Percentiles rank a stretch among this genome's conserved stretches.
phyloP scores from a whole-genome alignment of 2,113 vertebrate genomes.

The Lamprotornis superbus region DNA sequence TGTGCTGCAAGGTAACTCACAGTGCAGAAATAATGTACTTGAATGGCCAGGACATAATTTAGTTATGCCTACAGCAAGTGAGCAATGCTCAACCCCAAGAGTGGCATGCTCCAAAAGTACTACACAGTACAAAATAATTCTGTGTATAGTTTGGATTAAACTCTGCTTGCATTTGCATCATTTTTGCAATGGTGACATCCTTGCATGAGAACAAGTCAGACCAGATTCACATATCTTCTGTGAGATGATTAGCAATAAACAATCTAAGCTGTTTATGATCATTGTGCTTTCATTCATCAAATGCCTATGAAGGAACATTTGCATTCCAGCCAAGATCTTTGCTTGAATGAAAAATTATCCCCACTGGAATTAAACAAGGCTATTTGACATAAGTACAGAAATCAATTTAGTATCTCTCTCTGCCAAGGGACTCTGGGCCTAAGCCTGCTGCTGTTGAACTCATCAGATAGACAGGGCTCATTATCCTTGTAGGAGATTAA shows the following conservation, averaged over 20 bases:
- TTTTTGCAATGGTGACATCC: neutral
- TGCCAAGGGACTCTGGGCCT: neutral
- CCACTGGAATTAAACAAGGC: constrained; percentile 13
- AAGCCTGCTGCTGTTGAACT: neutral
- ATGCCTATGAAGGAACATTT: neutral
- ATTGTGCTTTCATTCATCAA: neutral
- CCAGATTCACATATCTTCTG: neutral
- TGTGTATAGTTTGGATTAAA: neutral
- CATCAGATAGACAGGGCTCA: neutral
- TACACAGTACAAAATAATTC: neutral
- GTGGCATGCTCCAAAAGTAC: neutral
- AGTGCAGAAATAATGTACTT: neutral
- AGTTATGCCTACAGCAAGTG: neutral
- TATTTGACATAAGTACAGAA: constrained; percentile 28
- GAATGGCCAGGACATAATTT: neutral
- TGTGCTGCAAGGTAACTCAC: neutral
- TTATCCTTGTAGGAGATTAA: constrained; percentile 4
- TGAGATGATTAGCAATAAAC: neutral
- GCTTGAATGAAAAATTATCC: constrained; percentile 25
- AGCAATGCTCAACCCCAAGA: neutral
- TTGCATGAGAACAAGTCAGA: neutral
- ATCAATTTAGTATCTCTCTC: constrained; percentile 2
- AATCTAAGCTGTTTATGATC: neutral
- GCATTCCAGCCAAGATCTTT: neutral
- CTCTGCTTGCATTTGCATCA: neutral